Evolutionary conservation across 2,113 vertebrate genomes (phyloP), one percentile per base, ranked within the genome.

Genomic region (Takifugu flavidus): DNA sequence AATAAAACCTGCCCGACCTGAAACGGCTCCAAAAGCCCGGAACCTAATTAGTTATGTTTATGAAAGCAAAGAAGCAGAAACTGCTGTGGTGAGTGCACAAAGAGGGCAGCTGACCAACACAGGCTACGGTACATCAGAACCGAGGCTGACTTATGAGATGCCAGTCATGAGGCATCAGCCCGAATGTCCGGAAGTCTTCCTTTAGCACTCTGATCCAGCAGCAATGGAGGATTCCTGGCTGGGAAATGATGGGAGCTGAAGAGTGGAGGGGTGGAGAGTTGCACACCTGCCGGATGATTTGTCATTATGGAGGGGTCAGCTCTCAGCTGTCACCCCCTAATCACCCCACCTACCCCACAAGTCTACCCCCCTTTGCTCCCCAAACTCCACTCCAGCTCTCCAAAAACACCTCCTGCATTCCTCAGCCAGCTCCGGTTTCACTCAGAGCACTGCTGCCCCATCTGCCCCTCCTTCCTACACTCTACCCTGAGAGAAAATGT

Each of bases 321-420:
- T 79, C 64, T 90, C 92, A 94, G 91, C 91, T 94, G 92, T 89
- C 90, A 88, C 90, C 82, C 90, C 90, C 90, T 93, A 91, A 89
- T 91, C 90, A 91, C 84, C 86, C 83, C 56, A 78, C 82, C 82
- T 84, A 75, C 85, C 85, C 83, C 70, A 79, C 58, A 79, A 86
- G 73, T 77, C 86, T 28, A 47, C 73, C 82, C 78, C 60, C 50
- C 64, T 57, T 61, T 59, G 56, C 52, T 66, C 82, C 72, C 77
- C 87, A 80, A 76, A 78, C 82, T 78, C 75, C 59, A 53, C 83
- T 87, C 82, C 53, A 70, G 82, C 90, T 67, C 67, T 62, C 86
- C 86, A 39, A 86, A 86, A 80, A 69, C 25, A 83, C 86, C 74
- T 66, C 51, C 72, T 72, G 80, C 88, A 87, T 91, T 91, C 90